Percentiles rank a stretch among this genome's conserved stretches.
phyloP scores from a whole-genome alignment of 1,140 invertebrate genomes.

The Trinorchestia longiramus region DNA sequence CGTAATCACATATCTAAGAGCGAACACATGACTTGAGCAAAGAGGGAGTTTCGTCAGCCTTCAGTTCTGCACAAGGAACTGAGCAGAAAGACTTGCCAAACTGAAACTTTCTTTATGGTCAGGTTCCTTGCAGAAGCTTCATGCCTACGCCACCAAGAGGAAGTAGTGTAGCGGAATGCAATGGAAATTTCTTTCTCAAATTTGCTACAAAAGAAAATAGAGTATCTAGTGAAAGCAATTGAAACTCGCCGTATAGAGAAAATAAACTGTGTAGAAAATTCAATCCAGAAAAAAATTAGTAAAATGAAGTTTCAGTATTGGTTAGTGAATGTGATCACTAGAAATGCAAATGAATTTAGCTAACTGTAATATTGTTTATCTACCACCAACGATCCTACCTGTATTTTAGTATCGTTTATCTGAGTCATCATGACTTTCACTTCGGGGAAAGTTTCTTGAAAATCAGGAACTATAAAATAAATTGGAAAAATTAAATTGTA shows the following conservation, averaged over 20 bases:
- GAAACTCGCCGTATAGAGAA: not conserved
- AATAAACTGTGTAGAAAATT: not conserved
- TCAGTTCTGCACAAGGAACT: not conserved
- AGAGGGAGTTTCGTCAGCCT: not conserved
- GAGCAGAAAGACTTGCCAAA: not conserved
- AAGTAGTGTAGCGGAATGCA: not conserved
- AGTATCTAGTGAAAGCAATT: not conserved
- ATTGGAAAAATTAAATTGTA: too few relatives aligned
- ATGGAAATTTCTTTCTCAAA: not conserved
- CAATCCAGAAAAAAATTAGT: too few relatives aligned
- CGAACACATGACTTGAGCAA: slow-evolving; percentile 29
- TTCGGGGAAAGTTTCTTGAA: too few relatives aligned
- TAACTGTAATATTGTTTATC: too few relatives aligned
- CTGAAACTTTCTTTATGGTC: not conserved
- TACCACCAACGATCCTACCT: too few relatives aligned
- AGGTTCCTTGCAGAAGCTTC: not conserved
- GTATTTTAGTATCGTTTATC: too few relatives aligned
- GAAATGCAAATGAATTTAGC: too few relatives aligned
- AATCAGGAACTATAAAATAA: too few relatives aligned
- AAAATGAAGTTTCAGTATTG: too few relatives aligned
- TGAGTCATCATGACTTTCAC: too few relatives aligned
- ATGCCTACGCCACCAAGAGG: not conserved
- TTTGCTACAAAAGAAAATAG: not conserved
- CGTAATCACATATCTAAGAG: not conserved
- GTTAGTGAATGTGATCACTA: too few relatives aligned